phyloP scores from a whole-genome alignment of 2,113 vertebrate genomes.

The Platichthys stellatus region DNA sequence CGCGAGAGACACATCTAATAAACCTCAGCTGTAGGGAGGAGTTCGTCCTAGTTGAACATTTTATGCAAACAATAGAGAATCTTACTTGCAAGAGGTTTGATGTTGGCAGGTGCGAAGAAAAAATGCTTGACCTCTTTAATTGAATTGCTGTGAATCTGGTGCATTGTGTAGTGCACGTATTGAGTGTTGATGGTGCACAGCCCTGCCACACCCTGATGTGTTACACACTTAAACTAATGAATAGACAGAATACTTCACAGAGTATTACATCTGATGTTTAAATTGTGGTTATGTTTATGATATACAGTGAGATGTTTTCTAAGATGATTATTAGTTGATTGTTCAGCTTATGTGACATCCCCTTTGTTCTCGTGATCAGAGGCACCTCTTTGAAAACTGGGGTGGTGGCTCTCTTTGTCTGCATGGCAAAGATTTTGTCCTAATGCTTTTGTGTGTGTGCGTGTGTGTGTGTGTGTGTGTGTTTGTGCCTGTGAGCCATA shows the following conservation, averaged over 20 bases:
- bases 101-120: background rate
- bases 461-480: background rate
- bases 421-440: conserved; percentile 14
- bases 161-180: background rate
- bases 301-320: background rate
- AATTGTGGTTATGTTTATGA: background rate
- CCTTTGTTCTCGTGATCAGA: background rate
- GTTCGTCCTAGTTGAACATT: background rate
- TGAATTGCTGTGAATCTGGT: background rate
- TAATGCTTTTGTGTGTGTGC: background rate
- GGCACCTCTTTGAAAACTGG: conserved; percentile 12
- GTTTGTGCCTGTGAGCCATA: background rate
- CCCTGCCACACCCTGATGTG: no score
- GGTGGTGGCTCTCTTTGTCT: conserved; percentile 64
- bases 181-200: background rate
- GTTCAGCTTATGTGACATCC: background rate
- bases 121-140: background rate
- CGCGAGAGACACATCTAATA: conserved; percentile 14
- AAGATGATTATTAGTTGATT: background rate
- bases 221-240: background rate
- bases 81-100: background rate
- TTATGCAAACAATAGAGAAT: background rate
- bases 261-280: background rate
- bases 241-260: background rate
- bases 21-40: conserved; percentile 15